Conservation (phyloP, 1,140 invertebrate genomes). For the Papilio glaucus region DNA sequence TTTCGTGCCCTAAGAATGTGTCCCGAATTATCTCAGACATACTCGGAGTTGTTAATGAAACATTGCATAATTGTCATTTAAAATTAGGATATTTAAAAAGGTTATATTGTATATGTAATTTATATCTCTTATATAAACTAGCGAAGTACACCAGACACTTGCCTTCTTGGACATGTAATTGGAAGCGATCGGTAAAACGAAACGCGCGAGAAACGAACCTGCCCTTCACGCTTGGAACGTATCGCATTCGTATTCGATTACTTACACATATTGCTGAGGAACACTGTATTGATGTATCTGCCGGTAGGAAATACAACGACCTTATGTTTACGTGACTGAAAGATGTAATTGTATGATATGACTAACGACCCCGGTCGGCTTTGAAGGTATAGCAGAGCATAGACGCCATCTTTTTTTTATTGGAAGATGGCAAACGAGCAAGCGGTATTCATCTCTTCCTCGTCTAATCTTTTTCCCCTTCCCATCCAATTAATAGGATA, state of each 20-base stretch:
- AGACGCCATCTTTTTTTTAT: too few species aligned
- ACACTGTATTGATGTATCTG: not conserved
- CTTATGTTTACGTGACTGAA: slow-evolving; percentile 8
- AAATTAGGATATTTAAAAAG: too few species aligned
- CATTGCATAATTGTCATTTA: too few species aligned
- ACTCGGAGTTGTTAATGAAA: too few species aligned
- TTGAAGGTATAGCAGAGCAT: not conserved
- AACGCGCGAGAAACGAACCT: slow-evolving; percentile 64
- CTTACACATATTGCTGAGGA: slow-evolving; percentile 20
- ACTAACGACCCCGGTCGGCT: not conserved
- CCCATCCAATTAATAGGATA: too few species aligned
- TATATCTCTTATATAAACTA: not conserved
- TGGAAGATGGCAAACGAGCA: too few species aligned
- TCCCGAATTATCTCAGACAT: too few species aligned
- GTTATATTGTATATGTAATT: not conserved
- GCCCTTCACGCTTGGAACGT: slow-evolving; percentile 62
- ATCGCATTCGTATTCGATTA: slow-evolving; percentile 45
- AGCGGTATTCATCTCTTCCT: too few species aligned
- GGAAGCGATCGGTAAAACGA: slow-evolving; percentile 58
- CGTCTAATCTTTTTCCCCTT: too few species aligned
- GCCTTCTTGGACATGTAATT: slow-evolving; percentile 33
- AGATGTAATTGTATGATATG: not conserved
- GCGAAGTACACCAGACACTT: not conserved
- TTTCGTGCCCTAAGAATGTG: too few species aligned
- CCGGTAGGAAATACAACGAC: slow-evolving; percentile 10